Percentiles rank a stretch among this genome's conserved stretches.
These are phyloP conservation scores for Trichogramma dendrolimi DNA, from an alignment of 2,888 invertebrate genomes.

Conservation along the genomic window DNA sequence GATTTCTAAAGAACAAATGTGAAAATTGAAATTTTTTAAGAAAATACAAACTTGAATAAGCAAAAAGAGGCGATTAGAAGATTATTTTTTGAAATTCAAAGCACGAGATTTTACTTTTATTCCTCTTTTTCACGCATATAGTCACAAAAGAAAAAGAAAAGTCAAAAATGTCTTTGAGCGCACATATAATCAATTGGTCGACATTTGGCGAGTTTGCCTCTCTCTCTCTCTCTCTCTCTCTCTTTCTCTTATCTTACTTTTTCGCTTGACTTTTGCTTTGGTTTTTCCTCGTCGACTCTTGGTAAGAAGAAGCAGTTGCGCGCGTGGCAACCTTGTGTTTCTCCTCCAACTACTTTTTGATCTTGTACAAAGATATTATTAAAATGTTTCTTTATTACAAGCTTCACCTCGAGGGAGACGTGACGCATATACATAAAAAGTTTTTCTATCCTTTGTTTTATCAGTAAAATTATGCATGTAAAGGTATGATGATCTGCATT, in stretches of 20 bases:
- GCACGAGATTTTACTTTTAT: too few species aligned
- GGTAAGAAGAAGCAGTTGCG: too few species aligned
- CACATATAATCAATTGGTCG: conserved; percentile 8
- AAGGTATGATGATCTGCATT: too few species aligned
- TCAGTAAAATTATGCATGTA: background rate
- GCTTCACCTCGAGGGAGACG: background rate
- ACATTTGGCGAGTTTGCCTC: conserved; percentile 4
- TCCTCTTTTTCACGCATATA: too few species aligned
- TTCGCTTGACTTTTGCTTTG: too few species aligned
- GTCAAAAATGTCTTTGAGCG: conserved; percentile 12
- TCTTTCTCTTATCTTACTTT: background rate
- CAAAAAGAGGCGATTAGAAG: too few species aligned
- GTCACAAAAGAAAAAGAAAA: background rate
- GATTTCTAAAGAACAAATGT: too few species aligned
- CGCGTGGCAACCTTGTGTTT: conserved; percentile 13
- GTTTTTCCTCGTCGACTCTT: too few species aligned
- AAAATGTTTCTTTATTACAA: conserved; percentile 7
- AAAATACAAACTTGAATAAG: too few species aligned
- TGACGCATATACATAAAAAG: background rate
- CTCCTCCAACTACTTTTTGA: conserved; percentile 19
- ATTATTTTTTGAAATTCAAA: too few species aligned
- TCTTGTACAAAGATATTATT: conserved; percentile 17
- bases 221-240: conserved; percentile 6
- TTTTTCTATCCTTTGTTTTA: background rate
- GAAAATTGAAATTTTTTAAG: too few species aligned